These are phyloP conservation scores for Drosophila asahinai DNA, from an alignment of 1,140 invertebrate genomes.

Conservation along the genomic window DNA sequence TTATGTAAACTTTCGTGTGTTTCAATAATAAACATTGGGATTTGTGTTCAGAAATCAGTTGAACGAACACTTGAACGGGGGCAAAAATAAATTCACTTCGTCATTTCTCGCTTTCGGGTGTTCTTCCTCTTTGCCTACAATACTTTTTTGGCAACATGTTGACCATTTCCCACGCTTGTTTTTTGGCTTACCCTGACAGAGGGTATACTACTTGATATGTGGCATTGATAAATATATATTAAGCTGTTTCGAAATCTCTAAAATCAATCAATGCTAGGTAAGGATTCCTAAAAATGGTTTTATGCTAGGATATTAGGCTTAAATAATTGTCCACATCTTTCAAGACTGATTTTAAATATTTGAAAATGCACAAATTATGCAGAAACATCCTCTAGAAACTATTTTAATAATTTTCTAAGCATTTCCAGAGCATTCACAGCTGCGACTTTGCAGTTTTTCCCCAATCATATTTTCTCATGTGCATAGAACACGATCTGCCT, in stretches of 20 bases:
- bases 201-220: not conserved
- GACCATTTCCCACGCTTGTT: conserved; percentile 64
- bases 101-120: conserved; percentile 42
- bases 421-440: conserved; percentile 1
- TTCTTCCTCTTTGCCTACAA: conserved; percentile 21
- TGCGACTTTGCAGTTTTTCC: conserved; percentile 3
- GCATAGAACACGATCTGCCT: conserved; percentile 59
- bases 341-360: not conserved
- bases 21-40: conserved; percentile 54
- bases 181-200: conserved; percentile 26
- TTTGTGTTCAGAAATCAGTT: conserved; percentile 18
- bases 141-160: conserved; percentile 66
- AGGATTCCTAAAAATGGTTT: too few relatives aligned
- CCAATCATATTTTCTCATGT: conserved; percentile 61
- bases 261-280: not conserved
- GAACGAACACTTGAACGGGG: conserved; percentile 17
- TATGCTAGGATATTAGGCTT: too few relatives aligned
- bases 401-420: not conserved
- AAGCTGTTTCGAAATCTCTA: accelerated
- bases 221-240: not conserved
- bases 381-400: not conserved
- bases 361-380: not conserved
- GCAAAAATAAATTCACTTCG: conserved; percentile 74
- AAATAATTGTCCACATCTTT: not conserved
- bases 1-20: conserved; percentile 57